Conservation (phyloP, 2,113 vertebrate species). For the Limanda limanda region DNA sequence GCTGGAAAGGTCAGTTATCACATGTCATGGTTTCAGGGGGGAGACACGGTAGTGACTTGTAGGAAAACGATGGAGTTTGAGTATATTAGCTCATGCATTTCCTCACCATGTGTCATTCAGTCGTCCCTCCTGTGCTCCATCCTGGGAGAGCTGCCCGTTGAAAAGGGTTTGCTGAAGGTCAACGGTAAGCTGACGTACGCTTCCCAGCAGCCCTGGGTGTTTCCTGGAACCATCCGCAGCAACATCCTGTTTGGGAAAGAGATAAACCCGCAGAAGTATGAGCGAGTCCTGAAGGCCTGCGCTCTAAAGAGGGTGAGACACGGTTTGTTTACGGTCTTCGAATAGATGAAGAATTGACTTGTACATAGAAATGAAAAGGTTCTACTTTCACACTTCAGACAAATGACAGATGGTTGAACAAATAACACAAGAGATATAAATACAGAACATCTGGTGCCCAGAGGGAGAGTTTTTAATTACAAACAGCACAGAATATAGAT, state of each 20-base stretch:
- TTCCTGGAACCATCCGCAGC: slow-evolving; percentile 94
- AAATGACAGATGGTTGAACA: no score
- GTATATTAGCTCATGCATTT: background rate
- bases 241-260: slow-evolving; percentile 98
- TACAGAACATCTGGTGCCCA: no score
- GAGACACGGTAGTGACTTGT: background rate
- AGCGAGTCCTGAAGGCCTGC: slow-evolving; percentile 89
- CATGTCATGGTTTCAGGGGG: background rate
- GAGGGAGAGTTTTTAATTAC: no score
- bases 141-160: slow-evolving; percentile 88
- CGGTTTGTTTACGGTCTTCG: background rate
- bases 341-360: background rate
- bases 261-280: slow-evolving; percentile 89
- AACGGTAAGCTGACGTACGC: slow-evolving; percentile 91
- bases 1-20: slow-evolving; percentile 89
- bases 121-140: slow-evolving; percentile 92
- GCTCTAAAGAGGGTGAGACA: slow-evolving; percentile 90
- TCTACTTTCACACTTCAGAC: no score
- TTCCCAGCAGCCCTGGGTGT: slow-evolving; percentile 97
- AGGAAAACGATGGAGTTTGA: background rate
- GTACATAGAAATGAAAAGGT: background rate
- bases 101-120: slow-evolving; percentile 66
- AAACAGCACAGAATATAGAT: no score
- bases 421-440: no score
- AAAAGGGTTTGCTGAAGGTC: slow-evolving; percentile 84